Percentiles rank a stretch among this genome's conserved stretches.
phyloP scores from a whole-genome alignment of 2,797 vertebrate species.

The Neosilurus mollespiculum region DNA sequence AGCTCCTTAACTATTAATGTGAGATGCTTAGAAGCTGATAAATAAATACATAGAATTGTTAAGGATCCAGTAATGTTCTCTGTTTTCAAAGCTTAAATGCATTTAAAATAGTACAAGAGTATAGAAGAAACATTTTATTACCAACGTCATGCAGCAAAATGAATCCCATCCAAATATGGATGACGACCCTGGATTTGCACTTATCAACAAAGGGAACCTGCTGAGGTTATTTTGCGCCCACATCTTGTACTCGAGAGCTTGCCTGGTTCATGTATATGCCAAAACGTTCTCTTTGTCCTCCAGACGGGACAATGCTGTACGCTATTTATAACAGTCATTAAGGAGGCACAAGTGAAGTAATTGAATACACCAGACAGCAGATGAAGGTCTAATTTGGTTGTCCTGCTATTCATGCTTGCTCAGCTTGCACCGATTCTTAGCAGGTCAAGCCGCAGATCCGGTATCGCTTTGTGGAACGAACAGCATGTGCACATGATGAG shows the following conservation, averaged over 20 bases:
- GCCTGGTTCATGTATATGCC: not conserved
- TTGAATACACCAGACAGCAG: conserved; percentile 57
- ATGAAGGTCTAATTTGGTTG: conserved; percentile 51
- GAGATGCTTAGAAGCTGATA: not conserved
- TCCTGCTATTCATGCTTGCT: conserved; percentile 47
- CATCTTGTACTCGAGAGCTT: not conserved
- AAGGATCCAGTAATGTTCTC: not conserved
- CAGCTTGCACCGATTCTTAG: conserved; percentile 60
- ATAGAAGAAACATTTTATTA: not conserved
- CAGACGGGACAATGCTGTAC: conserved; percentile 33
- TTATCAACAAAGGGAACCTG: not conserved
- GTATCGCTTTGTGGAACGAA: conserved; percentile 58
- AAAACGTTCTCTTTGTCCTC: conserved; percentile 48
- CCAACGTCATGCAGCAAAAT: not conserved
- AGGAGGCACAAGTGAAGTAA: conserved; percentile 39
- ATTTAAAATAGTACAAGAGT: not conserved
- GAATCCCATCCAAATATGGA: not conserved
- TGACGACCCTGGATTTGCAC: not conserved
- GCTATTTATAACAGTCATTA: conserved; percentile 44
- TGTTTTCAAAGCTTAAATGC: not conserved
- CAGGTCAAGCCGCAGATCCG: conserved; percentile 69
- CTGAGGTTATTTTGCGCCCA: not conserved
- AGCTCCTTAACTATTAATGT: not conserved
- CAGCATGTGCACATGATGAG: conserved; percentile 65
- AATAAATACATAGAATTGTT: not conserved